Percentiles rank a stretch among this genome's conserved stretches.
Evolutionary conservation across 2,797 vertebrate species (phyloP).

Genomic region (Ceryle rudis): DNA sequence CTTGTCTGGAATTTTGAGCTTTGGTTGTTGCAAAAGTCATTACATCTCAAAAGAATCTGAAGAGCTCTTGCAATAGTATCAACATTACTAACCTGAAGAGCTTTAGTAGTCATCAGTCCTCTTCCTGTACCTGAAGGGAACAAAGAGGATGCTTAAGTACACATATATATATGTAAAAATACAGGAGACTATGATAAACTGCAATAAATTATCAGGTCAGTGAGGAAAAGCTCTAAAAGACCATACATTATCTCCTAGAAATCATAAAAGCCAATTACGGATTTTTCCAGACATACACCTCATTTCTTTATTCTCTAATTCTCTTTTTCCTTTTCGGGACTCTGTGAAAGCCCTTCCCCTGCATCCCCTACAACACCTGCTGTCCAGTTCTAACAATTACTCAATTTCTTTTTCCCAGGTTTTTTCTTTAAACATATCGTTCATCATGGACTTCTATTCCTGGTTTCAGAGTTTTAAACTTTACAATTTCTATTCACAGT

Average conservation of each 20-base stretch:
- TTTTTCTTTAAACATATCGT: not conserved
- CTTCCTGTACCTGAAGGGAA: conserved; percentile 86
- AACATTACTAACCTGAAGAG: conserved; percentile 81
- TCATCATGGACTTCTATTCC: not conserved
- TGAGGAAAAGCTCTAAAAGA: not conserved
- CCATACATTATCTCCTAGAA: not conserved
- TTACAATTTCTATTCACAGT: not conserved
- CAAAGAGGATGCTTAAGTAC: not conserved
- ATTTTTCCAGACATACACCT: not conserved
- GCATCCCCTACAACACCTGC: not conserved
- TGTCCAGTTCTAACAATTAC: not conserved
- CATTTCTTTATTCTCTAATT: not conserved
- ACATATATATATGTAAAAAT: not conserved
- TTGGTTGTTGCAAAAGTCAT: not conserved
- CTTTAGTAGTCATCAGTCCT: conserved; percentile 85
- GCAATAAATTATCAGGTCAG: not conserved
- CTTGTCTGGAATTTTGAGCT: not conserved
- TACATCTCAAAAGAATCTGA: not conserved
- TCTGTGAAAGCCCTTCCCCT: not conserved
- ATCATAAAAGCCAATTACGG: not conserved
- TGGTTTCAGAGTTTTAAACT: not conserved
- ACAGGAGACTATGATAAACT: not conserved
- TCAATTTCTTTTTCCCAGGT: not conserved
- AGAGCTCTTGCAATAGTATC: not conserved
- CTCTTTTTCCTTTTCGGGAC: not conserved